Percentiles rank a stretch among this genome's conserved stretches.
Evolutionary conservation across 2,888 invertebrate species (phyloP).

Genomic region (Sinohyriopsis cumingii): DNA sequence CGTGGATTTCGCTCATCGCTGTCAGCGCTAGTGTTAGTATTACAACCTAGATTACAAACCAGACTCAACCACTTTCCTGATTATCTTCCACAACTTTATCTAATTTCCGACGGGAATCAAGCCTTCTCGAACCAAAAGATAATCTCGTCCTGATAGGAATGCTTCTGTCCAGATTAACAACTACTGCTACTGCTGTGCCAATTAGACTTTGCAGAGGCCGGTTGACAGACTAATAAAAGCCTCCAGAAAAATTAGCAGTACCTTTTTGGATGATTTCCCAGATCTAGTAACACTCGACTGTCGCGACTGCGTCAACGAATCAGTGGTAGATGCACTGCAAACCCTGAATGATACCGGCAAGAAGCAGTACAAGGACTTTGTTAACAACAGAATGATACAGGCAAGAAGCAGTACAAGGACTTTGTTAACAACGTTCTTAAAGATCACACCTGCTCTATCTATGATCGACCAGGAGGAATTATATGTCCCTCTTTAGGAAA

Average conservation of each 20-base stretch:
- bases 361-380: no score
- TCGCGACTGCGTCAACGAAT: not conserved
- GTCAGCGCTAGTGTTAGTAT: conserved; percentile 5
- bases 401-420: no score
- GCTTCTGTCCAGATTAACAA: conserved; percentile 5
- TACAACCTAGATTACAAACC: conserved; percentile 24
- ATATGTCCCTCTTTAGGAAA: not conserved
- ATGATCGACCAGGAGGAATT: not conserved
- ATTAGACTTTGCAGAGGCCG: not conserved
- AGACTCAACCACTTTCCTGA: conserved; percentile 14
- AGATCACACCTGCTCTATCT: not conserved
- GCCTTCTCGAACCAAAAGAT: not conserved
- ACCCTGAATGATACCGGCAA: not conserved
- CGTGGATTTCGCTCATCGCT: not conserved
- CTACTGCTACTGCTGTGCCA: not conserved
- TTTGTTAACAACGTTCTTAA: no score
- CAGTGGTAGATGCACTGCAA: not conserved
- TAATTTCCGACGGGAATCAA: conserved; percentile 10
- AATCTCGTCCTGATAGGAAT: conserved; percentile 12
- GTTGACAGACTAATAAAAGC: not conserved
- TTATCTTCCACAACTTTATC: conserved; percentile 21
- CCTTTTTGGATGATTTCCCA: not conserved
- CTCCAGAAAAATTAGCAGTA: not conserved
- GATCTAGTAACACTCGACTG: not conserved
- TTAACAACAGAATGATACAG: no score